Conservation (phyloP, 1,140 invertebrate species). For the Pachyrhynchus sulphureomaculatus region DNA sequence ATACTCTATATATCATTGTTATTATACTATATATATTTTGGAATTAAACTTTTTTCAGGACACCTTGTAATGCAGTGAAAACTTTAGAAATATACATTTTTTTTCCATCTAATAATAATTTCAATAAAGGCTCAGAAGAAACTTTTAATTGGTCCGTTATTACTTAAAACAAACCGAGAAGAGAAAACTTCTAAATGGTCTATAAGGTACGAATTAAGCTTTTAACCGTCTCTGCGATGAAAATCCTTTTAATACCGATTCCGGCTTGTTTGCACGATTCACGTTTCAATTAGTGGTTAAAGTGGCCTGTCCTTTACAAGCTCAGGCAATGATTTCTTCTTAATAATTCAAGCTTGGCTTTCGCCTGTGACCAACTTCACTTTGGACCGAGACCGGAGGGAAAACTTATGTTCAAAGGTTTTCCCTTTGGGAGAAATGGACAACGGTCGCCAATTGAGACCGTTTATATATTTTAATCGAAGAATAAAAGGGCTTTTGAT, state of each 20-base stretch:
- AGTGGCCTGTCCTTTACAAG: conserved; percentile 36
- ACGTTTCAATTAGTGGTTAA: conserved; percentile 37
- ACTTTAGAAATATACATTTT: too few species aligned
- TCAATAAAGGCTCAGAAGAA: not conserved
- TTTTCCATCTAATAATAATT: too few species aligned
- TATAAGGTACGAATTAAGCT: conserved; percentile 34
- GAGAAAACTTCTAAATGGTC: not conserved
- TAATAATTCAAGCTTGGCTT: conserved; percentile 36
- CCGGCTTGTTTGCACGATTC: conserved; percentile 34
- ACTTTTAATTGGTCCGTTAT: conserved; percentile 10
- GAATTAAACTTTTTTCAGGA: too few species aligned
- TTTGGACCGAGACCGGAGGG: conserved; percentile 23
- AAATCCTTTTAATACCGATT: conserved; percentile 31
- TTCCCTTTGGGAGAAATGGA: conserved; percentile 31
- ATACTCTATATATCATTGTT: too few species aligned
- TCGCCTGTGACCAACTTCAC: conserved; percentile 34
- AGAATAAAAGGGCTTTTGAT: conserved; percentile 31
- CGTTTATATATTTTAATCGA: conserved; percentile 43
- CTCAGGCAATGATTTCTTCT: conserved; percentile 39
- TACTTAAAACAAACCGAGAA: not conserved
- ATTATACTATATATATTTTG: too few species aligned
- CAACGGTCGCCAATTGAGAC: conserved; percentile 40
- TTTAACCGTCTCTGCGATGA: conserved; percentile 21
- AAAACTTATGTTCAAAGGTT: conserved; percentile 37
- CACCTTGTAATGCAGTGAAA: too few species aligned